Percentiles rank a stretch among this genome's conserved stretches.
Conservation (phyloP, 2,113 vertebrate species). For the Scalopus aquaticus region DNA sequence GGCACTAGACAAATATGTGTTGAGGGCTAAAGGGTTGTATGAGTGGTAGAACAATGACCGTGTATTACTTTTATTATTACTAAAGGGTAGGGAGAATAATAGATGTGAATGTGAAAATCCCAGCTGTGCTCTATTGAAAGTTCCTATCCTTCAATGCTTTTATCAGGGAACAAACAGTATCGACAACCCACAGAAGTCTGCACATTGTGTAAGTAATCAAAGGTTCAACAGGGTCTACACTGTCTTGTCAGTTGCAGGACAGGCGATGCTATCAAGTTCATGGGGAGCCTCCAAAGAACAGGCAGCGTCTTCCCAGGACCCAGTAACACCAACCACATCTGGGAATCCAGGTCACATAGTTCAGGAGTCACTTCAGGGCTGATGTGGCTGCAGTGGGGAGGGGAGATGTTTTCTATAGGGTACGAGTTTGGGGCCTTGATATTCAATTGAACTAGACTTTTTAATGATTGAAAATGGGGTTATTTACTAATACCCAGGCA, state of each 20-base stretch:
- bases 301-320: background rate
- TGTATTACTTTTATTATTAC: background rate
- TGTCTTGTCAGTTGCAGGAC: background rate
- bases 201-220: background rate
- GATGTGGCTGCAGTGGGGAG: background rate
- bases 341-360: no score
- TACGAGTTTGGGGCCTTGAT: background rate
- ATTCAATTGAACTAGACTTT: background rate
- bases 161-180: background rate
- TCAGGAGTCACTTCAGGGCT: background rate
- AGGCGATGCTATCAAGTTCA: background rate
- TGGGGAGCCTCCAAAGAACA: background rate
- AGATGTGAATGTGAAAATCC: background rate
- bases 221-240: background rate
- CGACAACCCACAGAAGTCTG: background rate
- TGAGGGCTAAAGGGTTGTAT: background rate
- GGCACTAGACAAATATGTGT: background rate
- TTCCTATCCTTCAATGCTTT: conserved; percentile 9
- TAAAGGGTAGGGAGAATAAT: background rate
- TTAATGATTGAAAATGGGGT: background rate
- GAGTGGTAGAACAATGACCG: background rate
- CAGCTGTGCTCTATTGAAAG: background rate
- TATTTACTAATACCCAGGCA: background rate
- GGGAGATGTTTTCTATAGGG: background rate
- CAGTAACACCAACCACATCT: background rate